phyloP scores from a whole-genome alignment of 2,113 vertebrate species.

The Zeus faber region DNA sequence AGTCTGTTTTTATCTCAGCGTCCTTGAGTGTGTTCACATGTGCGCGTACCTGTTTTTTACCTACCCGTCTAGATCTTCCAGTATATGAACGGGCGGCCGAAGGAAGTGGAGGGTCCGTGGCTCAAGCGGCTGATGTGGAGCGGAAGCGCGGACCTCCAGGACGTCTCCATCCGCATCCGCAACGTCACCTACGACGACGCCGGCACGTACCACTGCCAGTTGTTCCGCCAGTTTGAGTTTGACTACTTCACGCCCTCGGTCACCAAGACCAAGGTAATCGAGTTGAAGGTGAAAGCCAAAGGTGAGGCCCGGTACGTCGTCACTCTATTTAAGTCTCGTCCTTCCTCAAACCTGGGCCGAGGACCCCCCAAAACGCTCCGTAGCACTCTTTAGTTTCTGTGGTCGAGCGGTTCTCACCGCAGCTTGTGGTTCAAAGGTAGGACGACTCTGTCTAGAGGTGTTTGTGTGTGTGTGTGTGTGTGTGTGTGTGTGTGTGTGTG shows the following conservation, averaged over 20 bases:
- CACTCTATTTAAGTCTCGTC: neutral
- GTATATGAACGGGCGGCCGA: conserved; percentile 48
- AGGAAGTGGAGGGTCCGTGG: conserved; percentile 72
- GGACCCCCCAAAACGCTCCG: neutral
- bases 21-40: too few relatives aligned
- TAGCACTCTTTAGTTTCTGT: neutral
- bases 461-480: too few relatives aligned
- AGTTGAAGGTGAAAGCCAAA: conserved; percentile 81
- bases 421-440: too few relatives aligned
- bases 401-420: too few relatives aligned
- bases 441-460: too few relatives aligned
- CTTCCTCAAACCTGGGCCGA: neutral
- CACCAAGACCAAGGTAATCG: conserved; percentile 67
- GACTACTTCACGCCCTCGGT: conserved; percentile 78
- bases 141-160: conserved; percentile 92
- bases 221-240: conserved; percentile 83
- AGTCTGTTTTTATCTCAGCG: too few relatives aligned
- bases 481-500: too few relatives aligned
- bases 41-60: neutral
- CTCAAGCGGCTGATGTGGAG: conserved; percentile 84
- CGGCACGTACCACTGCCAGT: conserved; percentile 83
- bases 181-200: conserved; percentile 85
- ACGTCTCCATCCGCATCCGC: conserved; percentile 85
- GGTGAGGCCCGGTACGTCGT: conserved; percentile 68
- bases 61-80: conserved; percentile 79